These are phyloP conservation scores for Myiagra hebetior DNA, from an alignment of 2,113 vertebrate species.

Conservation along the genomic window DNA sequence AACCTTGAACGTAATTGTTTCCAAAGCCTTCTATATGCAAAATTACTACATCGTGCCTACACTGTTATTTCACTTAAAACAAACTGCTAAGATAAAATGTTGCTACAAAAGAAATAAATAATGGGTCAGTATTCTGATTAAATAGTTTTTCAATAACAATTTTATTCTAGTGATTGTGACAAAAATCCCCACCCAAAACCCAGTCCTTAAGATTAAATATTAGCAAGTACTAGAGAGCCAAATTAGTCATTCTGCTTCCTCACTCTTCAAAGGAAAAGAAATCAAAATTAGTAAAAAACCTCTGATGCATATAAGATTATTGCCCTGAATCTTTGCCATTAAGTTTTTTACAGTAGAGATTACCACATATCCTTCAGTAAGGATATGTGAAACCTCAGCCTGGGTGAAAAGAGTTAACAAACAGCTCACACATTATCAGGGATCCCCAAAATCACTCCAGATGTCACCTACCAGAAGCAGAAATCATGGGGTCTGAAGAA, in stretches of 20 bases:
- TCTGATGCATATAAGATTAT: neutral
- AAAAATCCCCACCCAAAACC: neutral
- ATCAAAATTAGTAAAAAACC: neutral
- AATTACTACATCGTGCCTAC: neutral
- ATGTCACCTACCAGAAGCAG: neutral
- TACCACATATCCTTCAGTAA: neutral
- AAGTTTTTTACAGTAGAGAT: neutral
- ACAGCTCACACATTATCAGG: neutral
- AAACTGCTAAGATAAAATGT: neutral
- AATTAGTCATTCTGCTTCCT: neutral
- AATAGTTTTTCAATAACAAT: neutral
- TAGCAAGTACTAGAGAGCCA: neutral
- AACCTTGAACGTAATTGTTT: neutral
- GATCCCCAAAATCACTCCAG: neutral
- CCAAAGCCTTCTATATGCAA: neutral
- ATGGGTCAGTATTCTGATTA: neutral
- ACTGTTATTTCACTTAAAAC: neutral
- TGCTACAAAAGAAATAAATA: neutral
- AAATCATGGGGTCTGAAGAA: neutral
- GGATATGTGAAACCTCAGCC: neutral
- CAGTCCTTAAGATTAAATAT: neutral
- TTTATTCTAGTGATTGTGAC: neutral
- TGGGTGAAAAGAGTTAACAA: neutral
- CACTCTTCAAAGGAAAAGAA: neutral
- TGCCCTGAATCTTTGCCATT: neutral